These are phyloP conservation scores for Chaenogobius annularis DNA, from an alignment of 2,113 vertebrate species.

Conservation along the genomic window DNA sequence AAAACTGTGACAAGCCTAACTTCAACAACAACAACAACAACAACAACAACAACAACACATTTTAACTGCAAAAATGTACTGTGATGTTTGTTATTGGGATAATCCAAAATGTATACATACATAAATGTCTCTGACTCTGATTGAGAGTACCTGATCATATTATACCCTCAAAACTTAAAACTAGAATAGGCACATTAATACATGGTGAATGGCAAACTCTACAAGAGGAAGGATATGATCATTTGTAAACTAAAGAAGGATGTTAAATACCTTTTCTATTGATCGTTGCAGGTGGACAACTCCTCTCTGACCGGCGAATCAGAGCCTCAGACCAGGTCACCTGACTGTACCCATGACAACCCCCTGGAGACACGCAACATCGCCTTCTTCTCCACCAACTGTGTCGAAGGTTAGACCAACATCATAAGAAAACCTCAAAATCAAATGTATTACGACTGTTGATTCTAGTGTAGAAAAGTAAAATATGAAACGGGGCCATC, in stretches of 20 bases:
- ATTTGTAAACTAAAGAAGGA: background rate
- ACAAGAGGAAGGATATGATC: background rate
- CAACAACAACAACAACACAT: too few relatives aligned
- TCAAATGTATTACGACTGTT: background rate
- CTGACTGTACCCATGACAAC: constrained; percentile 90
- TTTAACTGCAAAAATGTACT: too few relatives aligned
- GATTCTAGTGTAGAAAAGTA: background rate
- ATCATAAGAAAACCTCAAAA: background rate
- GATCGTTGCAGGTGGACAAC: constrained; percentile 82
- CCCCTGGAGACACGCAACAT: constrained; percentile 90
- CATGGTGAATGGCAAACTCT: too few relatives aligned
- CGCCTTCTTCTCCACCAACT: constrained; percentile 92
- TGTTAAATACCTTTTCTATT: background rate
- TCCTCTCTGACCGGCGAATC: constrained; percentile 89
- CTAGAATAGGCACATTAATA: too few relatives aligned
- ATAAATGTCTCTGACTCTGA: too few relatives aligned
- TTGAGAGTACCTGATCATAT: too few relatives aligned
- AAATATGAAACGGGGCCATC: background rate
- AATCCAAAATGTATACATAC: too few relatives aligned
- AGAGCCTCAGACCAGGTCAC: constrained; percentile 88
- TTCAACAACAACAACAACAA: too few relatives aligned
- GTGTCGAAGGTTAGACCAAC: constrained; percentile 78
- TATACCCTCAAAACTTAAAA: too few relatives aligned
- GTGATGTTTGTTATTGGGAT: too few relatives aligned
- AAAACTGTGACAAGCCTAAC: too few relatives aligned